Evolutionary conservation across 2,888 invertebrate species (phyloP).

Genomic region (Cremastobaeus sp.): DNA sequence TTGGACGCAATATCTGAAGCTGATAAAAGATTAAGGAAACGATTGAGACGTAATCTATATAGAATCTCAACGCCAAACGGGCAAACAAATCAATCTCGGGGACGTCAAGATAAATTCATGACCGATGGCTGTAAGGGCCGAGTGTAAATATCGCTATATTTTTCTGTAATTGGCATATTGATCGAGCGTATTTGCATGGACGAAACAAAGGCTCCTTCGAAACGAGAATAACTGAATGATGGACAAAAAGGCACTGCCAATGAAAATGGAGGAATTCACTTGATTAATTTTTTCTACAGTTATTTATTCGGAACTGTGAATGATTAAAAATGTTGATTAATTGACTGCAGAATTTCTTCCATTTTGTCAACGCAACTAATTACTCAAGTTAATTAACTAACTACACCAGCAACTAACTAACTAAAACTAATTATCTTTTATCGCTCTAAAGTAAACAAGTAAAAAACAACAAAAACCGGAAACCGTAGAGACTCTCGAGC

Average conservation of each 20-base stretch:
- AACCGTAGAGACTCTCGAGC: neutral
- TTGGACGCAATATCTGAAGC: slow-evolving; percentile 17
- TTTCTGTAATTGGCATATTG: too few species aligned
- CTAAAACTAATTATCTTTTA: neutral
- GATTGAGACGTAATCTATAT: slow-evolving; percentile 54
- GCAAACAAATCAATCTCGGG: slow-evolving; percentile 49
- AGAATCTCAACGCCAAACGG: slow-evolving; percentile 32
- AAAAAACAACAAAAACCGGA: neutral
- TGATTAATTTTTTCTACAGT: too few species aligned
- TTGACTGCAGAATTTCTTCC: too few species aligned
- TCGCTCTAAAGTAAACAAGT: neutral
- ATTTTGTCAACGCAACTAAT: too few species aligned
- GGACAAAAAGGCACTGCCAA: too few species aligned
- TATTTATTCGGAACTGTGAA: too few species aligned
- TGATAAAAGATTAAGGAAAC: slow-evolving; percentile 41
- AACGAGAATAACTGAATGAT: too few species aligned
- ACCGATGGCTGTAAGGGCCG: slow-evolving; percentile 13
- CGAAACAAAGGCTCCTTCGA: too few species aligned
- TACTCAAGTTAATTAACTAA: too few species aligned
- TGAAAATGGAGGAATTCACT: too few species aligned
- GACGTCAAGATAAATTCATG: slow-evolving; percentile 45
- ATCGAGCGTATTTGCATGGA: too few species aligned
- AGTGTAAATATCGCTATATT: slow-evolving; percentile 30
- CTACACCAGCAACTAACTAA: neutral
- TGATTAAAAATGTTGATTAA: too few species aligned